A percentile compares a stretch with the other conserved stretches of the same genome.
phyloP scores from a whole-genome alignment of 2,113 vertebrate genomes.

The Amia ocellicauda region DNA sequence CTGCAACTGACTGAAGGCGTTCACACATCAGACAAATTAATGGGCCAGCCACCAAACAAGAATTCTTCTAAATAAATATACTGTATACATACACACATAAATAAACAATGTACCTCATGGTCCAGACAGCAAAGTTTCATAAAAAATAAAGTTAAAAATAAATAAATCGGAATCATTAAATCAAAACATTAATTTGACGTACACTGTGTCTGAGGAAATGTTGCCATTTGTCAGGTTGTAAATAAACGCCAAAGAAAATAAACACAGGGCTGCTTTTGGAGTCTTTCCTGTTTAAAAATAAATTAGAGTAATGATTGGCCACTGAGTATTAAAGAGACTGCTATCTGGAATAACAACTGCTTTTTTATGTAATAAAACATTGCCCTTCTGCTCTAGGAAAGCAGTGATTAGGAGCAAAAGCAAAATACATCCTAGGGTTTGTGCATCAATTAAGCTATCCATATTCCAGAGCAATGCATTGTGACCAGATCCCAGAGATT shows the following conservation, averaged over 20 bases:
- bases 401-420: not conserved
- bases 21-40: no score
- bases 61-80: no score
- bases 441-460: no score
- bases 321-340: not conserved
- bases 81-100: no score
- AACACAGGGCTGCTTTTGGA: slow-evolving; percentile 39
- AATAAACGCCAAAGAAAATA: slow-evolving; percentile 49
- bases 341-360: not conserved
- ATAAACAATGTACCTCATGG: not conserved
- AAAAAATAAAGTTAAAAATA: slow-evolving; percentile 3
- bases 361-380: no score
- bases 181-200: slow-evolving; percentile 44
- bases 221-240: slow-evolving; percentile 30
- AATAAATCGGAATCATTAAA: slow-evolving; percentile 32
- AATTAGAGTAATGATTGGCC: not conserved
- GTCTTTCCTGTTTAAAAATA: slow-evolving; percentile 47
- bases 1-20: no score
- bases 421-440: no score
- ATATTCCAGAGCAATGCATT: no score
- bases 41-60: no score
- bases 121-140: slow-evolving; percentile 38
- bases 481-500: no score
- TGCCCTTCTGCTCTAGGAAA: not conserved
- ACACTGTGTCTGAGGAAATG: slow-evolving; percentile 36